Evolutionary conservation across 1,140 invertebrate genomes (phyloP).

Genomic region (Eriosoma lanigerum): DNA sequence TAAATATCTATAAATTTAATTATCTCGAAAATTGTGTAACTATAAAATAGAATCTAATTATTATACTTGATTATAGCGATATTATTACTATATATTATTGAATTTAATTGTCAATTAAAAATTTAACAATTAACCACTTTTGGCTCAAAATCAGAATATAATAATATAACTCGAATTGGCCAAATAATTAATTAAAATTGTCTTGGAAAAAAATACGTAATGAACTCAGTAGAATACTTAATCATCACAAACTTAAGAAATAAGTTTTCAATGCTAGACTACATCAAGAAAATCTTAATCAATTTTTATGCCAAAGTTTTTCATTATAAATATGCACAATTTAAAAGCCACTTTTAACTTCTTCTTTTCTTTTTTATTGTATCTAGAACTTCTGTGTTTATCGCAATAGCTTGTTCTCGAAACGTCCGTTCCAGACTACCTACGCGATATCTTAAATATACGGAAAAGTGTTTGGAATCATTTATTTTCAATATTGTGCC

Average conservation of each 20-base stretch:
- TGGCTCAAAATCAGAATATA: not conserved
- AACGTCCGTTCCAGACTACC: constrained; percentile 21
- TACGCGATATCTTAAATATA: not conserved
- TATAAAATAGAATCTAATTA: constrained; percentile 2
- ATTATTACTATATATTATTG: too few relatives aligned
- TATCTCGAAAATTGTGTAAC: not conserved
- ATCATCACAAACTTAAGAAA: constrained; percentile 15
- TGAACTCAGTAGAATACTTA: not conserved
- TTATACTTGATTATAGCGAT: not conserved
- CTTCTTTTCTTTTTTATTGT: not conserved
- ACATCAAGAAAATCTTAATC: constrained; percentile 16
- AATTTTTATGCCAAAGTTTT: not conserved
- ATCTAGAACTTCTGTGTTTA: constrained; percentile 6
- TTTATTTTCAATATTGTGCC: constrained; percentile 8
- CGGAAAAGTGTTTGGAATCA: not conserved
- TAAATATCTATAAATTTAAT: constrained; percentile 4
- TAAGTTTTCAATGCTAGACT: constrained; percentile 2
- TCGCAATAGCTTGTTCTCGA: not conserved
- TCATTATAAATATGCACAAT: constrained; percentile 24
- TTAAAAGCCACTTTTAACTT: not conserved
- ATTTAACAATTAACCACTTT: not conserved
- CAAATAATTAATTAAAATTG: constrained; percentile 12
- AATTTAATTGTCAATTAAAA: constrained; percentile 30
- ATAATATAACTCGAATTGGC: not conserved
- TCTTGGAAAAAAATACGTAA: not conserved